Evolutionary conservation across 2,113 vertebrate genomes (phyloP).

Genomic region (Scomber colias): DNA sequence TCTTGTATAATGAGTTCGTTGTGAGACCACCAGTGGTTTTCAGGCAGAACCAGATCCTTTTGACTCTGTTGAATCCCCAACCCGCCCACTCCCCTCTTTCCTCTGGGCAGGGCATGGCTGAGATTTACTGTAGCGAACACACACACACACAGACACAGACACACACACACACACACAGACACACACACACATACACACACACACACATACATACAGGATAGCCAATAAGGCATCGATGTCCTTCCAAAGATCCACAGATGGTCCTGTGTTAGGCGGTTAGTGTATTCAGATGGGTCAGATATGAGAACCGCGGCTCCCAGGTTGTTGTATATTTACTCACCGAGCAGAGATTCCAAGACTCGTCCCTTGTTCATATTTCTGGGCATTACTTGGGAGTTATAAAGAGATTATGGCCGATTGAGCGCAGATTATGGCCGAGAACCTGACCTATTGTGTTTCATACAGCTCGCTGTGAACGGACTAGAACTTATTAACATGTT

Average conservation of each 20-base stretch:
- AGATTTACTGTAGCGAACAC: slow-evolving; percentile 42
- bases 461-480: slow-evolving; percentile 27
- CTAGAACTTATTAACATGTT: slow-evolving; percentile 38
- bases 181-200: too few relatives aligned
- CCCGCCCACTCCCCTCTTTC: slow-evolving; percentile 44
- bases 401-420: slow-evolving; percentile 58
- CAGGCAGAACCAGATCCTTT: slow-evolving; percentile 42
- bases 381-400: slow-evolving; percentile 54
- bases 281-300: slow-evolving; percentile 60
- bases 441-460: slow-evolving; percentile 61
- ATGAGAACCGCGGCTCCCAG: slow-evolving; percentile 55
- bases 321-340: slow-evolving; percentile 72
- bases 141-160: slow-evolving; percentile 22
- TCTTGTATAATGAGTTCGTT: slow-evolving; percentile 30
- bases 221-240: slow-evolving; percentile 56
- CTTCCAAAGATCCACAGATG: slow-evolving; percentile 58
- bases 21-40: slow-evolving; percentile 50
- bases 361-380: slow-evolving; percentile 53
- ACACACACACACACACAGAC: too few relatives aligned
- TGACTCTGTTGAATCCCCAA: slow-evolving; percentile 33
- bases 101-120: slow-evolving; percentile 53
- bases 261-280: slow-evolving; percentile 62
- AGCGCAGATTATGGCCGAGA: slow-evolving; percentile 48
- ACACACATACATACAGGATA: slow-evolving; percentile 7
- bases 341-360: slow-evolving; percentile 27